Evolutionary conservation across 2,797 vertebrate species (phyloP).

Genomic region (Sylvilagus floridanus): DNA sequence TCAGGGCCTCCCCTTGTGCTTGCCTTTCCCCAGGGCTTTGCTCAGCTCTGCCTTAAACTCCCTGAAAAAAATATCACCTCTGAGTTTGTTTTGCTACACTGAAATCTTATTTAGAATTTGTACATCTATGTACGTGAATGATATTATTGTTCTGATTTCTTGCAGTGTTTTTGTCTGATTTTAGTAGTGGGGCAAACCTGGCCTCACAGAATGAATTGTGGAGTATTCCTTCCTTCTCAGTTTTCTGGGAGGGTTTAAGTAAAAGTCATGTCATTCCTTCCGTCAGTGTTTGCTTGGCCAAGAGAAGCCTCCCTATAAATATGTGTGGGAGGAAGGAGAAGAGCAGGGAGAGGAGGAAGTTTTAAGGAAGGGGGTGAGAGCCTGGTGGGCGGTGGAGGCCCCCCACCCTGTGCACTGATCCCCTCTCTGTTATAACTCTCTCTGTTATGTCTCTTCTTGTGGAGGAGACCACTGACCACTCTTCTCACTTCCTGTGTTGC

Average conservation of each 20-base stretch:
- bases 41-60: background rate
- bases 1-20: background rate
- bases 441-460: too few relatives aligned
- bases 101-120: background rate
- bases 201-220: background rate
- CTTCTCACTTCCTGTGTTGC: background rate
- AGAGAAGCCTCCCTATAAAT: background rate
- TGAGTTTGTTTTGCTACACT: background rate
- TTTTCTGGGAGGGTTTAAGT: constrained; percentile 19
- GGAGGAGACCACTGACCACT: too few relatives aligned
- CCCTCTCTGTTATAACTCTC: too few relatives aligned
- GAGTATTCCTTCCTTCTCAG: background rate
- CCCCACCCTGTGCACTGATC: too few relatives aligned
- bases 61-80: background rate
- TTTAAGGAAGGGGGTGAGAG: background rate
- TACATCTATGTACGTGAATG: background rate
- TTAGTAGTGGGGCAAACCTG: background rate
- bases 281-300: background rate
- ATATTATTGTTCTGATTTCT: background rate
- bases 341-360: background rate
- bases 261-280: background rate
- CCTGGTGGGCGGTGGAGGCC: background rate
- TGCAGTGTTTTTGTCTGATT: background rate
- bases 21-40: background rate
- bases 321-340: background rate